Conservation (phyloP, 2,113 vertebrate species). For the Taurulus bubalis region DNA sequence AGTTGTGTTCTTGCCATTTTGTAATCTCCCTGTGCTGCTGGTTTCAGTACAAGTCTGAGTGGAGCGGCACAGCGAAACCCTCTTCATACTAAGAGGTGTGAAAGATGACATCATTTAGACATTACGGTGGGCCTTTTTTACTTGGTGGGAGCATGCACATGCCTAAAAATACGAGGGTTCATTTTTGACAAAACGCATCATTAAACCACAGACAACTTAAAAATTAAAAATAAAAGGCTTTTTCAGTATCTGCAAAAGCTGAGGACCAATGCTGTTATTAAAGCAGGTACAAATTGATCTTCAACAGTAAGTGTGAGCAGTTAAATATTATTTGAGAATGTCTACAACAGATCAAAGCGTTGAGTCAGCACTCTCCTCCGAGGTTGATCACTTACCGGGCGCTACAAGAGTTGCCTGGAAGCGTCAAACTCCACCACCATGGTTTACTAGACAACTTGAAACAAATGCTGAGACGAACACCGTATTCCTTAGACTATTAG, state of each 20-base stretch:
- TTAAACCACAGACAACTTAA: no score
- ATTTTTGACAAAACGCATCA: no score
- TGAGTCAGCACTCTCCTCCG: neutral
- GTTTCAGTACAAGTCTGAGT: neutral
- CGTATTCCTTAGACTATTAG: no score
- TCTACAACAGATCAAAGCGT: neutral
- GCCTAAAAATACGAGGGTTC: no score
- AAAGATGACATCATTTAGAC: neutral
- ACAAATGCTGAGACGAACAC: neutral
- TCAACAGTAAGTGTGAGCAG: neutral
- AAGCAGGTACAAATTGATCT: neutral
- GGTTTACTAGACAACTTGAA: neutral
- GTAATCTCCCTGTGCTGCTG: no score
- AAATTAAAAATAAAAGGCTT: neutral
- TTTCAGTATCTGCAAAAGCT: neutral
- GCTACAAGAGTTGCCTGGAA: neutral
- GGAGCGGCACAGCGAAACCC: neutral
- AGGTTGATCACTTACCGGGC: neutral
- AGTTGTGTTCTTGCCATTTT: neutral
- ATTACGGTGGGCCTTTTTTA: no score
- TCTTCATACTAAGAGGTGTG: constrained; percentile 7
- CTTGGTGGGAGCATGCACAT: no score
- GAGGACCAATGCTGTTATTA: neutral
- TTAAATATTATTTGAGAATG: no score
- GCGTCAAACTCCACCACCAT: neutral